These are phyloP conservation scores for Argyra leucocephala DNA, from an alignment of 2,888 invertebrate species.

Conservation along the genomic window DNA sequence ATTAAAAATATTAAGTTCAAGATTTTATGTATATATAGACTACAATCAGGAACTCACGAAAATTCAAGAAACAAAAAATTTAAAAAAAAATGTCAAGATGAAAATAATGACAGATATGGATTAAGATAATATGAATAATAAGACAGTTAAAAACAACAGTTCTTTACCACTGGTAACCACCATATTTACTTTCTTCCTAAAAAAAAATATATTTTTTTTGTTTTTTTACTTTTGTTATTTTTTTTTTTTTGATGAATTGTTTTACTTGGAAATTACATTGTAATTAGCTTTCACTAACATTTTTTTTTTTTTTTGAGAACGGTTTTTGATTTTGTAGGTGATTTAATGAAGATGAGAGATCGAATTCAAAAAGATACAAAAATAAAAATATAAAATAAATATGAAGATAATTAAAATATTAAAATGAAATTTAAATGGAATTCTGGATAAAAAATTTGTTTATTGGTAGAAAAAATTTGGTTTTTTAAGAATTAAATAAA, in stretches of 20 bases:
- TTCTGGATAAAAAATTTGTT: no score
- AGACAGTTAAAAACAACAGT: background rate
- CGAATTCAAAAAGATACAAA: background rate
- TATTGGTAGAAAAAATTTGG: no score
- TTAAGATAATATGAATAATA: background rate
- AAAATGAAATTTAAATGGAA: background rate
- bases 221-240: background rate
- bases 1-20: no score
- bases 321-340: background rate
- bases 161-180: background rate
- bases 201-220: no score
- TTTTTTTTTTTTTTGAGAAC: no score
- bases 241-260: background rate
- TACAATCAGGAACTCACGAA: no score
- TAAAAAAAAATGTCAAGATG: background rate
- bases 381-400: background rate
- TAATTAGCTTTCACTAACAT: conserved; percentile 6
- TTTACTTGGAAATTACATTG: conserved; percentile 4
- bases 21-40: no score
- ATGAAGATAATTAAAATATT: background rate
- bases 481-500: no score
- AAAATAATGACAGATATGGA: conserved; percentile 1
- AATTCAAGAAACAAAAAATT: no score
- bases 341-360: background rate
- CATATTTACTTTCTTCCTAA: background rate